Conservation (phyloP, 2,113 vertebrate genomes). For the Opisthocomus hoazin region DNA sequence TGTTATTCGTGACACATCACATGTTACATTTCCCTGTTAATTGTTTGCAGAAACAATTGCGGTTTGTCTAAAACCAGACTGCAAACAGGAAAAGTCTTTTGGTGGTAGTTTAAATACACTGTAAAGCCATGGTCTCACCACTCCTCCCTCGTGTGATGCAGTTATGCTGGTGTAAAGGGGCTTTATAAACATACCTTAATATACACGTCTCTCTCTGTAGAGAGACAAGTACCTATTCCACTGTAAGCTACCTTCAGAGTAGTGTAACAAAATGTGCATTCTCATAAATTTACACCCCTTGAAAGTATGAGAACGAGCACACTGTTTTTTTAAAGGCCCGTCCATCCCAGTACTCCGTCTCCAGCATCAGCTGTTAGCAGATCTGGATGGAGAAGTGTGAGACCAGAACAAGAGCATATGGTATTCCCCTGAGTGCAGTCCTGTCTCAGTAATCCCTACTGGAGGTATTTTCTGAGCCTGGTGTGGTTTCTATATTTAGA, state of each 20-base stretch:
- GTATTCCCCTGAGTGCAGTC: background rate
- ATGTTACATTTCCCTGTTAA: background rate
- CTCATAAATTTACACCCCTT: background rate
- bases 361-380: background rate
- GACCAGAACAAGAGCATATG: background rate
- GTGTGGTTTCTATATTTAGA: background rate
- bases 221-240: background rate
- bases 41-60: constrained; percentile 11
- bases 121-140: background rate
- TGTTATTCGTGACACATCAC: background rate
- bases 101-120: background rate
- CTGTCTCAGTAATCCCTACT: background rate
- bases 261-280: background rate
- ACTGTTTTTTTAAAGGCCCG: background rate
- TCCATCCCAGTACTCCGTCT: background rate
- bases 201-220: background rate
- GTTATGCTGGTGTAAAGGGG: background rate
- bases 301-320: background rate
- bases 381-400: background rate
- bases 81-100: background rate
- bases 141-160: background rate
- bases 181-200: background rate
- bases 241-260: background rate
- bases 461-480: background rate
- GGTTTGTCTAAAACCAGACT: background rate